Percentiles rank a stretch among this genome's conserved stretches.
Conservation (phyloP, 2,888 invertebrate genomes). For the Noctua pronuba region DNA sequence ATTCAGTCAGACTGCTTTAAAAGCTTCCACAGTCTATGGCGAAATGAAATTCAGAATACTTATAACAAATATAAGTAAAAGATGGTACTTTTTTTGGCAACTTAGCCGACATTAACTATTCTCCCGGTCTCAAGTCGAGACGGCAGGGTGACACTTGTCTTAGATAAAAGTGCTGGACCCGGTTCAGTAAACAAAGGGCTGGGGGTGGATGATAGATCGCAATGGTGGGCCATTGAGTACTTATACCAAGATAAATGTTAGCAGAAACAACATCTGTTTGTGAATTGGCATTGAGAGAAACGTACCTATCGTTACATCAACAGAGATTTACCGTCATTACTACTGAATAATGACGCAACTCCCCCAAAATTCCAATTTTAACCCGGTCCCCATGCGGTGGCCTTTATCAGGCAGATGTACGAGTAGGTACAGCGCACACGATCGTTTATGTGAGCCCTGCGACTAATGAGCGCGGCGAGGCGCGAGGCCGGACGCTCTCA, state of each 20-base stretch:
- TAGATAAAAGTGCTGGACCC: neutral
- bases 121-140: neutral
- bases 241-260: neutral
- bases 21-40: conserved; percentile 11
- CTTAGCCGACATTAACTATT: neutral
- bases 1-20: conserved; percentile 25
- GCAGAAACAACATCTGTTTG: conserved; percentile 2
- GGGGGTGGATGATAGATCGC: no score
- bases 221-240: conserved; percentile 3
- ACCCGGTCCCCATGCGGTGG: neutral
- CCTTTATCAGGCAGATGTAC: conserved; percentile 38
- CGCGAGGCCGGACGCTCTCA: conserved; percentile 59
- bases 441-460: conserved; percentile 54
- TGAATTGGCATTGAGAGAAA: neutral
- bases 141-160: neutral
- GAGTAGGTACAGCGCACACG: conserved; percentile 37
- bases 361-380: conserved; percentile 30
- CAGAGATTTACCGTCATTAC: conserved; percentile 3
- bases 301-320: conserved; percentile 1
- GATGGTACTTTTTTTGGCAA: conserved; percentile 12
- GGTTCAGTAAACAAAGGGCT: neutral
- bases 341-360: conserved; percentile 17
- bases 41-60: conserved; percentile 16
- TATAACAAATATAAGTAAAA: neutral
- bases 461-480: conserved; percentile 63